These are phyloP conservation scores for Colossoma macropomum DNA, from an alignment of 2,113 vertebrate species.

Conservation along the genomic window DNA sequence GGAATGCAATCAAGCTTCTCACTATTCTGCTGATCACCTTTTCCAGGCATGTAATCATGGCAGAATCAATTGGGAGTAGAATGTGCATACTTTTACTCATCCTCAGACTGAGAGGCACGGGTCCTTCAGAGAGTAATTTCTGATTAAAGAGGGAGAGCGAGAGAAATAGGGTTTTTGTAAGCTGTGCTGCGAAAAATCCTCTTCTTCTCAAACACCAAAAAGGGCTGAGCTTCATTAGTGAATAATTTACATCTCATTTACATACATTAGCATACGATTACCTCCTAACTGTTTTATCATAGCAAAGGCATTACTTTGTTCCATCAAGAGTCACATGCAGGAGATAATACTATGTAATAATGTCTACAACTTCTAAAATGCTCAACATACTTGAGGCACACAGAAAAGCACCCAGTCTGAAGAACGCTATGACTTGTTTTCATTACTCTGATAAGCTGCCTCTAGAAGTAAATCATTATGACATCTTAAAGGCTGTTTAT, in stretches of 20 bases:
- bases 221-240: constrained; percentile 47
- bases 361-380: not conserved
- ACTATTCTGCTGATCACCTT: constrained; percentile 39
- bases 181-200: constrained; percentile 6
- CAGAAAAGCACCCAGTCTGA: constrained; percentile 3
- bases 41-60: constrained; percentile 34
- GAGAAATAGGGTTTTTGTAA: constrained; percentile 30
- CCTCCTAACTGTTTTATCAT: constrained; percentile 24
- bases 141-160: constrained; percentile 29
- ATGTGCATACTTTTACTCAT: constrained; percentile 17
- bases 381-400: not conserved
- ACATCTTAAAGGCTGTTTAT: not conserved
- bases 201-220: constrained; percentile 20
- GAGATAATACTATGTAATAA: not conserved
- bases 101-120: not conserved
- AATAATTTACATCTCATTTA: constrained; percentile 55
- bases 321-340: constrained; percentile 5
- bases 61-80: constrained; percentile 28
- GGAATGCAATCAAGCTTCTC: not conserved
- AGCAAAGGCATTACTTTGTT: constrained; percentile 5
- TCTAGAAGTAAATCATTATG: constrained; percentile 23
- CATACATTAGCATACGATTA: constrained; percentile 51
- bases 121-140: constrained; percentile 38
- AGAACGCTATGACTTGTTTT: constrained; percentile 21
- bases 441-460: constrained; percentile 31